phyloP scores from a whole-genome alignment of 2,113 vertebrate species.

The Miniopterus natalensis region DNA sequence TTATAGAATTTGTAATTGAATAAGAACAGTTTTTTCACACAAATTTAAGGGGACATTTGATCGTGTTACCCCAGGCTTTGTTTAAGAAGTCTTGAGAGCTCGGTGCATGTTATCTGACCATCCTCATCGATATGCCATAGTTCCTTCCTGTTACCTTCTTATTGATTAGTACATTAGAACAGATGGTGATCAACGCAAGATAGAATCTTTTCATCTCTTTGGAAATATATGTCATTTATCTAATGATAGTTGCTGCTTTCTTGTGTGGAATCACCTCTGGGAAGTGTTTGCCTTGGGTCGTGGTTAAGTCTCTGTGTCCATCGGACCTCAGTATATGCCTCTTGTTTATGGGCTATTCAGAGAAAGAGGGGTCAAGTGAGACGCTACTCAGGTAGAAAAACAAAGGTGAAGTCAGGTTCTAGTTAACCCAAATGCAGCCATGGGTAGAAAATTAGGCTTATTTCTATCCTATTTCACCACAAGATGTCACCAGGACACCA shows the following conservation, averaged over 20 bases:
- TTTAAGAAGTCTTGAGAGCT: background rate
- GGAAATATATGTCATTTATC: background rate
- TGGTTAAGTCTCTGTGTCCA: background rate
- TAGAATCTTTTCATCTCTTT: background rate
- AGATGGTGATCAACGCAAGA: background rate
- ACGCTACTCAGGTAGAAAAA: background rate
- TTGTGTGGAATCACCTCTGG: background rate
- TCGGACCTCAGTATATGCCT: background rate
- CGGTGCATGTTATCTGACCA: background rate
- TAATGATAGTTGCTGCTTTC: background rate
- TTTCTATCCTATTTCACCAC: slow-evolving; percentile 82
- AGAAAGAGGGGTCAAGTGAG: background rate
- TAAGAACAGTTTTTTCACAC: background rate
- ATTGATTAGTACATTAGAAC: background rate
- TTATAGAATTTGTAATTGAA: background rate
- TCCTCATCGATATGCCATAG: fast-evolving
- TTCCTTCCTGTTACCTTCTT: background rate
- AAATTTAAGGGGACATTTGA: background rate
- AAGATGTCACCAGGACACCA: slow-evolving; percentile 87
- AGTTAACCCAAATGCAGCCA: background rate
- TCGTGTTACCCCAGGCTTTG: background rate
- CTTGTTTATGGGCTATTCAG: background rate
- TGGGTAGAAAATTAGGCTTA: slow-evolving; percentile 51
- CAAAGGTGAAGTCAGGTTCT: background rate
- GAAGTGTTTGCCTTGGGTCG: background rate